Percentiles rank a stretch among this genome's conserved stretches.
Conservation (phyloP, 2,113 vertebrate genomes). For the Ahaetulla prasina region DNA sequence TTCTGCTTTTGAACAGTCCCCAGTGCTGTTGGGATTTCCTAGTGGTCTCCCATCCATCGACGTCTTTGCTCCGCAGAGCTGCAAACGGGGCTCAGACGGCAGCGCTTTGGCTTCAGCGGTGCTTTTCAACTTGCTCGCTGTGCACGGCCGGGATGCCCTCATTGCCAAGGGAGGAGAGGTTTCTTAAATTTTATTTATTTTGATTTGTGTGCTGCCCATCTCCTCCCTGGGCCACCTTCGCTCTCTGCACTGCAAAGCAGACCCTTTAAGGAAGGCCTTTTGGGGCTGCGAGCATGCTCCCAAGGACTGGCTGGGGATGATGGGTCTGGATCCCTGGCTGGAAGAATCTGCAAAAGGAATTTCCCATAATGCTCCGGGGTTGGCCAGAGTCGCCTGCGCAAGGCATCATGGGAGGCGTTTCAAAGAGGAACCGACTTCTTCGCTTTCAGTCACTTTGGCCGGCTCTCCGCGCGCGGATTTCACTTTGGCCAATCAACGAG, state of each 20-base stretch:
- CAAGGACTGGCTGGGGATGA: background rate
- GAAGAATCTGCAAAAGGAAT: background rate
- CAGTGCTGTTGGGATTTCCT: background rate
- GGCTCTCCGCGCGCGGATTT: background rate
- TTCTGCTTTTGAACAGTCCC: background rate
- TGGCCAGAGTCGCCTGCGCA: background rate
- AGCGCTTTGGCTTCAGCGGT: background rate
- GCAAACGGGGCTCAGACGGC: background rate
- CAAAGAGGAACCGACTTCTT: background rate
- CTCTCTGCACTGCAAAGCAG: background rate
- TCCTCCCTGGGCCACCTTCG: background rate
- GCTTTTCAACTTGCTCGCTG: background rate
- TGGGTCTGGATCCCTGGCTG: background rate
- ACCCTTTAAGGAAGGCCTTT: background rate
- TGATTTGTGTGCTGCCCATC: background rate
- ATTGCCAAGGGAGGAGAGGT: background rate
- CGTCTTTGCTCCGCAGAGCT: background rate
- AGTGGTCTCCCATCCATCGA: background rate
- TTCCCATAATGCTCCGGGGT: background rate
- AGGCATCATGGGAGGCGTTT: background rate
- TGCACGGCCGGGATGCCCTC: background rate
- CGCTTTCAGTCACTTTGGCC: background rate
- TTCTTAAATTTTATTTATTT: background rate
- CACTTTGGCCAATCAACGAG: background rate
- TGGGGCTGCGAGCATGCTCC: background rate